Base-by-base conservation (phyloP, 2,888 invertebrate species). In the Siphlonurus alternatus region DNA sequence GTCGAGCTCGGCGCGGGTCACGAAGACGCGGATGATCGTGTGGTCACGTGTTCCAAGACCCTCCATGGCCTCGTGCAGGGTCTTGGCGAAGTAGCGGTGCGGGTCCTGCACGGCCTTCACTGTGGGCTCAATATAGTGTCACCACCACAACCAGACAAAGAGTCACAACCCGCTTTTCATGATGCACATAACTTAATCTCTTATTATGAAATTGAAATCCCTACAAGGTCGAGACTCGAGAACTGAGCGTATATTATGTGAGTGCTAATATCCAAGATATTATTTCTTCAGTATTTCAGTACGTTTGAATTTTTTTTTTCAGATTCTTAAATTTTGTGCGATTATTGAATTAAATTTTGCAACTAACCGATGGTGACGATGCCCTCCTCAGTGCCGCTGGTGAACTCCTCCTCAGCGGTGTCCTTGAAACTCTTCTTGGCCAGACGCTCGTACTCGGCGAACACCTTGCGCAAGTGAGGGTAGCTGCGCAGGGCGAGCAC, bases 21-120 rank as follows among this genome's bases (percentile, higher is more conserved):
- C 76, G 61, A 77, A 70, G 61, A 77, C 71, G 67, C 76, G 76
- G 64, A 77, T 75, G 25, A 77, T 69, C 3, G 73, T 72, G 61
- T 72, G 71, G 70, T 77, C 77, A 66, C 73, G 74, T n/a, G 77
- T 77, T 25, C 77, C 77, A 25, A 74, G 61, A 19, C 76, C 76
- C 67, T 72, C 68, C 65, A 77, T 69, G 15, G 74, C 72, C 25
- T 71, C 69, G 68, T 76, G 70, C 56, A 77, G 68, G 53, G 73
- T 68, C 68, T 75, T 74, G 2, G 76, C 76, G 68, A 74, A 76
- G 69, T 70, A 76, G 10, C n/a, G 10, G 10, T 51, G 53, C 10
- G 53, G 53, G 53, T 51, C 53, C 53, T 51, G 53, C 10, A 51
- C 10, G 10, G n/a, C 53, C n/a, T n/a, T 51, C 53, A 51, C 53